Evolutionary conservation across 1,140 invertebrate species (phyloP), one percentile per base, ranked within the genome.

Genomic region (Brachystomella parvula): DNA sequence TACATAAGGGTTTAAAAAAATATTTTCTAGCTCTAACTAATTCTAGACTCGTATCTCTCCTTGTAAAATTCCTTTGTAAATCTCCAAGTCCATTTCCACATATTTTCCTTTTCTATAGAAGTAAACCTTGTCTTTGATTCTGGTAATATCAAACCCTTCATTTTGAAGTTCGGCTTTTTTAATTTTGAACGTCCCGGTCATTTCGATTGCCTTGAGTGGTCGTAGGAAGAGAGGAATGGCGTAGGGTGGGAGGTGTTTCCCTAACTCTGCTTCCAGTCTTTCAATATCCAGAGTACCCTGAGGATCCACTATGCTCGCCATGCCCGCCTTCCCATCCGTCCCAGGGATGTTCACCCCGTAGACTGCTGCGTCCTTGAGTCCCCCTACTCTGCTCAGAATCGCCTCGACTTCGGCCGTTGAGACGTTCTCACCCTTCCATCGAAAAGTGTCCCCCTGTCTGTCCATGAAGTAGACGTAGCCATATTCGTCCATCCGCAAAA

Each of bases 391-490:
- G 67, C 92, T 95, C 0, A 99, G 83, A 62, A 94, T 84, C 2
- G 86, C 89, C 80, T 99, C 96, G 2, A 99, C 89, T 82, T 99
- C 96, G 2, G 89, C 90, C 1, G 96, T 98, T 6, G 93, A 96
- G 1, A 99, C 96, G 79, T 99, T 99, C 81, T 99, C 97, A n/a
- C 96, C 96, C 78, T 93, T 92, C 89, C 89, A 93, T 56, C 96
- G 84, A 77, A 81, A 86, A 71, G 71, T 86, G 73, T 86, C 85
- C 17, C 85, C 84, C 1, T 82, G 83, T 30, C 84, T 77, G 74
- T 86, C 85, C 60, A 79, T 78, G 77, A 86, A 86, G 71, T 82
- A 85, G 64, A 86, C 75, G 75, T 84, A 86, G 31, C 85, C 85
- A 63, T 80, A 76, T 58, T 82, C 76, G 73, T 86, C 84, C 80